A percentile compares a stretch with the other conserved stretches of the same genome.
phyloP scores from a whole-genome alignment of 1,140 invertebrate genomes.

The Drosophila parvula region DNA sequence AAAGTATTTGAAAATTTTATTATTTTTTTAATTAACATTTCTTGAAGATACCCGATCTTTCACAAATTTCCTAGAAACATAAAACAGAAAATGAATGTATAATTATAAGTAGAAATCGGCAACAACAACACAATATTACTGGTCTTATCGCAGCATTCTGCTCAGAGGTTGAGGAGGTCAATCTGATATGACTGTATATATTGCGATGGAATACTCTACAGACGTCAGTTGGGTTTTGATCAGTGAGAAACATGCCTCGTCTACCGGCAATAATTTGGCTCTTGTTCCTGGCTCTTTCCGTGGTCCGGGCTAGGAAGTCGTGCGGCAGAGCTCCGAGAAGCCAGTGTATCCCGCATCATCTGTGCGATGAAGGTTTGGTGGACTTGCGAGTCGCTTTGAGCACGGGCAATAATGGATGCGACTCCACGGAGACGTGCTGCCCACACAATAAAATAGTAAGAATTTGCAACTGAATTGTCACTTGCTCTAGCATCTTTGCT shows the following conservation, averaged over 20 bases:
- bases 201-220: neutral
- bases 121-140: too few relatives aligned
- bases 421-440: slow-evolving; percentile 1
- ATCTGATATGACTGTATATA: neutral
- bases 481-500: neutral
- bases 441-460: neutral
- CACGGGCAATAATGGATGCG: neutral
- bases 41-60: too few relatives aligned
- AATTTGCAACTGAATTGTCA: neutral
- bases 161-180: neutral
- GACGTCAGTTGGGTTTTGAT: neutral
- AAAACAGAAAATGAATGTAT: too few relatives aligned
- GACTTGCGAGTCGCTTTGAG: neutral
- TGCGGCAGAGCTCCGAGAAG: too few relatives aligned
- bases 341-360: neutral
- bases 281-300: neutral
- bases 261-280: neutral
- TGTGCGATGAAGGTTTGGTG: neutral
- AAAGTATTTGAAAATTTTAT: too few relatives aligned
- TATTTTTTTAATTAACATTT: too few relatives aligned
- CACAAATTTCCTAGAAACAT: too few relatives aligned
- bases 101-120: neutral
- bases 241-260: neutral
- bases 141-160: neutral
- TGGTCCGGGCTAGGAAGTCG: too few relatives aligned